Percentiles rank a stretch among this genome's conserved stretches.
Conservation (phyloP, 2,888 invertebrate genomes). For the Lacanobia wlatinum region DNA sequence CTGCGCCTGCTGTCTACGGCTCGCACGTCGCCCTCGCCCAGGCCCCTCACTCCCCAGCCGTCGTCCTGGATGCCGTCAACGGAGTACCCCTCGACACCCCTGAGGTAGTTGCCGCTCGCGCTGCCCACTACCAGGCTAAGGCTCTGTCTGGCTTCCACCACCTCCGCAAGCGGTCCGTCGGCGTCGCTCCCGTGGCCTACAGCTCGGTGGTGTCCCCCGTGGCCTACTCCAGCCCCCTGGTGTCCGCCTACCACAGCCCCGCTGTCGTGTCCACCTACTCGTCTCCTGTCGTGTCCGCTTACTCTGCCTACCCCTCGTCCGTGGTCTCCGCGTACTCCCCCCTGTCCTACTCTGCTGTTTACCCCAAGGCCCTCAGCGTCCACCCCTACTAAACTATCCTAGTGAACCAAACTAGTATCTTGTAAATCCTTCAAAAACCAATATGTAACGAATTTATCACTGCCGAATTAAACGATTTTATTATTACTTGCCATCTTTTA, state of each 20-base stretch:
- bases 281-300: constrained; percentile 48
- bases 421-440: constrained; percentile 30
- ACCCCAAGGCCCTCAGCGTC: constrained; percentile 79
- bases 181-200: constrained; percentile 74
- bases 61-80: constrained; percentile 83
- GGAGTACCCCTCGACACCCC: constrained; percentile 89
- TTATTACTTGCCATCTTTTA: constrained; percentile 41
- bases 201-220: constrained; percentile 76
- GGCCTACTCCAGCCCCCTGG: constrained; percentile 68
- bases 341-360: constrained; percentile 68
- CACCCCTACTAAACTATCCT: constrained; percentile 78
- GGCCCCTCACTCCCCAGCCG: constrained; percentile 84
- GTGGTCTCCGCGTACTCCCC: constrained; percentile 70
- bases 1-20: constrained; percentile 71
- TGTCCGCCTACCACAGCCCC: constrained; percentile 70
- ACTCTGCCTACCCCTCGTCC: constrained; percentile 48
- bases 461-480: constrained; percentile 73
- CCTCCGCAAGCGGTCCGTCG: constrained; percentile 82
- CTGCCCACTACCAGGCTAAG: constrained; percentile 86
- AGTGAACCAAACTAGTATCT: constrained; percentile 12
- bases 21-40: constrained; percentile 73
- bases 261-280: constrained; percentile 67
- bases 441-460: constrained; percentile 63
- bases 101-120: constrained; percentile 87
- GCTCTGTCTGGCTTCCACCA: constrained; percentile 83